Evolutionary conservation across 2,797 vertebrate genomes (phyloP).

Genomic region (Micrastur ruficollis): DNA sequence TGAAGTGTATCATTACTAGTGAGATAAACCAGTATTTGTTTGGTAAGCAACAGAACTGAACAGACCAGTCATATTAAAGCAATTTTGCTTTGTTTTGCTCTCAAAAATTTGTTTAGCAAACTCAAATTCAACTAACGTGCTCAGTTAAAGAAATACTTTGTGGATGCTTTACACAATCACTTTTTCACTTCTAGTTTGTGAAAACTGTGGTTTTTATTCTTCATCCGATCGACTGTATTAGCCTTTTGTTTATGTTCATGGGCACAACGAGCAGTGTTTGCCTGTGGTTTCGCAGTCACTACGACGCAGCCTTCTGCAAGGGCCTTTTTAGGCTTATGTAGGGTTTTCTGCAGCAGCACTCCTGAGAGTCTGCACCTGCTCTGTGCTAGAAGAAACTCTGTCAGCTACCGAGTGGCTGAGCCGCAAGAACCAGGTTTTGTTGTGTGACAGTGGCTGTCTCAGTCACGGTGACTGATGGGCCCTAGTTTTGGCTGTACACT

Average conservation of each 20-base stretch:
- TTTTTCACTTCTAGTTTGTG: not conserved
- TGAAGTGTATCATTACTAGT: not conserved
- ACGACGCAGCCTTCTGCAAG: not conserved
- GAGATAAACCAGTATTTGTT: not conserved
- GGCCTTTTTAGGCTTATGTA: not conserved
- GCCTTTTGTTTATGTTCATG: not conserved
- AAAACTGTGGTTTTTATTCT: not conserved
- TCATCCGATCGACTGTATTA: rapidly evolving
- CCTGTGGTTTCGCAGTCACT: not conserved
- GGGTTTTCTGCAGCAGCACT: not conserved
- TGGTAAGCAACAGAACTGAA: not conserved
- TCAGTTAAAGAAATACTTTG: not conserved
- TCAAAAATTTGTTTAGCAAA: not conserved
- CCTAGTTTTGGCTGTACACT: not conserved
- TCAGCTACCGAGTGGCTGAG: not conserved
- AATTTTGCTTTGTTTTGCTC: not conserved
- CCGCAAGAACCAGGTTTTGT: not conserved
- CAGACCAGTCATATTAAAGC: not conserved
- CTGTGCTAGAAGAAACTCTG: not conserved
- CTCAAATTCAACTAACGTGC: rapidly evolving
- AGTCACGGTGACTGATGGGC: rapidly evolving
- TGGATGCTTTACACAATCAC: not conserved
- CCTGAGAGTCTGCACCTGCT: not conserved
- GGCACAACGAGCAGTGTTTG: not conserved
- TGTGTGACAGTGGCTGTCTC: rapidly evolving